Conservation (phyloP, 2,888 invertebrate species). For the Dryocosmus kuriphilus region DNA sequence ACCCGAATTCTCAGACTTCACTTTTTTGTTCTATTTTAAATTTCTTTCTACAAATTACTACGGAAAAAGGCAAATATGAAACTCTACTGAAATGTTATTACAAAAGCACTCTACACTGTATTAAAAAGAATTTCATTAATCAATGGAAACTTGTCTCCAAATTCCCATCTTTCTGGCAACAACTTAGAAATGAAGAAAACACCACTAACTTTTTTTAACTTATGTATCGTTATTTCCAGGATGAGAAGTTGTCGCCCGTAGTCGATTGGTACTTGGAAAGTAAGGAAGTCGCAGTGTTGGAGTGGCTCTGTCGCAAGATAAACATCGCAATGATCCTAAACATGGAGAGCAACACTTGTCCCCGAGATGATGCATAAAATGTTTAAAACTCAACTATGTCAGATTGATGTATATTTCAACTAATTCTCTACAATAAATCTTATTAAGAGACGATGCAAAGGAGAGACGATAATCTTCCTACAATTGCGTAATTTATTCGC, state of each 20-base stretch:
- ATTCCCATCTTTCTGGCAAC: not conserved
- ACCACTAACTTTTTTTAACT: not conserved
- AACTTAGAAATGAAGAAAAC: not conserved
- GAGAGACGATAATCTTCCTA: conserved; percentile 45
- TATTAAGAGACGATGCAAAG: conserved; percentile 49
- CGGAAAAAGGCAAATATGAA: too few relatives aligned
- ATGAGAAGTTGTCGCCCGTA: conserved; percentile 81
- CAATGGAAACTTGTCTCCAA: not conserved
- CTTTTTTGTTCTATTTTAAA: too few relatives aligned
- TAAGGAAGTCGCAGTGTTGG: conserved; percentile 82
- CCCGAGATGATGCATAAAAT: conserved; percentile 53
- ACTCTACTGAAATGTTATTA: too few relatives aligned
- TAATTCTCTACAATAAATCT: conserved; percentile 68
- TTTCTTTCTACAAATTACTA: too few relatives aligned
- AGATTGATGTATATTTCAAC: conserved; percentile 70
- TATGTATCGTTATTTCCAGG: conserved; percentile 76
- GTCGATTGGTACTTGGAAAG: conserved; percentile 84
- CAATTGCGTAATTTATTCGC: conserved; percentile 42
- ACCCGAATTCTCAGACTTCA: too few relatives aligned
- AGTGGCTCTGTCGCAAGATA: conserved; percentile 87
- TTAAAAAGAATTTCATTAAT: too few relatives aligned
- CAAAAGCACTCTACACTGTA: too few relatives aligned
- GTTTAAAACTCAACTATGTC: conserved; percentile 52
- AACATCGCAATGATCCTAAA: conserved; percentile 87
- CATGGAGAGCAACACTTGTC: conserved; percentile 82